These are phyloP conservation scores for Sebastolobus altivelis DNA, from an alignment of 2,797 vertebrate species.

Conservation along the genomic window DNA sequence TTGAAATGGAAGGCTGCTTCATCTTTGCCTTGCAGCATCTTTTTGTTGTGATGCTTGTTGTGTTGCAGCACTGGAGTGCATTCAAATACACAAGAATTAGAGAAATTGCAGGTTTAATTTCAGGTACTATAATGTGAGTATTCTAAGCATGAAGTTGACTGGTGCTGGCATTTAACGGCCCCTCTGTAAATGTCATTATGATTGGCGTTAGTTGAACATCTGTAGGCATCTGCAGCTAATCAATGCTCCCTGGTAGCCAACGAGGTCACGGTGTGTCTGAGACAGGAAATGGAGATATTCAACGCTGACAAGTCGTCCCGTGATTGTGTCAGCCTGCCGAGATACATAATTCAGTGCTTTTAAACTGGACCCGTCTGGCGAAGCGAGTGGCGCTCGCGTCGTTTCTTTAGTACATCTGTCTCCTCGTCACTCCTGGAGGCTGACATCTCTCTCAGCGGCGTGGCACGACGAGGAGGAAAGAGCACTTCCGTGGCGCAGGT, in stretches of 20 bases:
- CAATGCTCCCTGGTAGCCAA: constrained; percentile 41
- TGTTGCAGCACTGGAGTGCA: constrained; percentile 53
- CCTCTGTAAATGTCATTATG: constrained; percentile 43
- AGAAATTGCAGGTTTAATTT: constrained; percentile 53
- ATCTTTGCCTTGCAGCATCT: constrained; percentile 73
- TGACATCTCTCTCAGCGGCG: constrained; percentile 79
- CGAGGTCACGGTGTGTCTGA: constrained; percentile 63
- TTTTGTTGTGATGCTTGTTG: constrained; percentile 65
- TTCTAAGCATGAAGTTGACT: constrained; percentile 24
- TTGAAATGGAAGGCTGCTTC: constrained; percentile 75
- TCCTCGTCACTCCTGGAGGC: constrained; percentile 72
- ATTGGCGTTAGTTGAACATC: constrained; percentile 40
- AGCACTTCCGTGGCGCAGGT: constrained; percentile 77
- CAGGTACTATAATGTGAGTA: constrained; percentile 21
- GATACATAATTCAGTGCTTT: constrained; percentile 82
- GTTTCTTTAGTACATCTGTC: constrained; percentile 68
- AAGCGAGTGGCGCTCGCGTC: constrained; percentile 56
- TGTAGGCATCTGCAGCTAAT: constrained; percentile 51
- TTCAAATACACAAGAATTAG: constrained; percentile 56
- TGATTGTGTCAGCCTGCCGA: constrained; percentile 62
- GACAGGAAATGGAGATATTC: constrained; percentile 65
- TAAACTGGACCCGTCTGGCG: constrained; percentile 78
- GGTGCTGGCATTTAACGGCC: constrained; percentile 2
- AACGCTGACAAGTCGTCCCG: constrained; percentile 49
- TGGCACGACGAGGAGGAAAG: constrained; percentile 60